phyloP scores from a whole-genome alignment of 2,113 vertebrate species.

The Corythornis cristatus region DNA sequence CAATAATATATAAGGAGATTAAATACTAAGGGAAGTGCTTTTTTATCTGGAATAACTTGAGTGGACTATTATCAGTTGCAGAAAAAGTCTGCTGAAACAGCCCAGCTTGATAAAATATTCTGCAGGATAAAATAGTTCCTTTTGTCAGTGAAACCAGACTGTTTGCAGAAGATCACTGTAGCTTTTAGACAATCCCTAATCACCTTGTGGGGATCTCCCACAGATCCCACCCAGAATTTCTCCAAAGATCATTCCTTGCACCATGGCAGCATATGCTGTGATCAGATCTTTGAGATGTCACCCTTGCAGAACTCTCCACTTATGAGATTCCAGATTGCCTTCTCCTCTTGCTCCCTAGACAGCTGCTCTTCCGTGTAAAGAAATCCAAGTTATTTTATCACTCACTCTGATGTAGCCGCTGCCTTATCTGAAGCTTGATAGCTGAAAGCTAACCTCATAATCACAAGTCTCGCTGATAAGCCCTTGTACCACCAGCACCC shows the following conservation, averaged over 20 bases:
- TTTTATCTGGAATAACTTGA: neutral
- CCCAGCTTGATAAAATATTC: neutral
- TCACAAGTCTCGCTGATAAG: neutral
- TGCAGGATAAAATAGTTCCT: neutral
- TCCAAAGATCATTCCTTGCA: neutral
- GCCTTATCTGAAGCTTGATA: constrained; percentile 6
- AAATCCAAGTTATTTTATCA: constrained; percentile 34
- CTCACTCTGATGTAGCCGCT: neutral
- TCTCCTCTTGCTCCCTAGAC: neutral
- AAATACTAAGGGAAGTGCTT: neutral
- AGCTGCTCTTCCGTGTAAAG: neutral
- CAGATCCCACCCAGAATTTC: neutral
- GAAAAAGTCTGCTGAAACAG: neutral
- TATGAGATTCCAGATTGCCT: neutral
- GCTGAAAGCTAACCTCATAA: neutral
- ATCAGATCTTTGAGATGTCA: neutral
- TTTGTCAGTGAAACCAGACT: neutral
- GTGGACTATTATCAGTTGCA: neutral
- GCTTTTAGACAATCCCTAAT: neutral
- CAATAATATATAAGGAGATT: neutral
- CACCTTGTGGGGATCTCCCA: neutral
- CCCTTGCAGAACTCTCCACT: neutral
- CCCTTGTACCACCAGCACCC: neutral
- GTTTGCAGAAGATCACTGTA: neutral
- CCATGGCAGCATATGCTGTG: fast-evolving